These are phyloP conservation scores for Rhabdornis inornatus DNA, from an alignment of 2,113 vertebrate genomes.

Conservation along the genomic window DNA sequence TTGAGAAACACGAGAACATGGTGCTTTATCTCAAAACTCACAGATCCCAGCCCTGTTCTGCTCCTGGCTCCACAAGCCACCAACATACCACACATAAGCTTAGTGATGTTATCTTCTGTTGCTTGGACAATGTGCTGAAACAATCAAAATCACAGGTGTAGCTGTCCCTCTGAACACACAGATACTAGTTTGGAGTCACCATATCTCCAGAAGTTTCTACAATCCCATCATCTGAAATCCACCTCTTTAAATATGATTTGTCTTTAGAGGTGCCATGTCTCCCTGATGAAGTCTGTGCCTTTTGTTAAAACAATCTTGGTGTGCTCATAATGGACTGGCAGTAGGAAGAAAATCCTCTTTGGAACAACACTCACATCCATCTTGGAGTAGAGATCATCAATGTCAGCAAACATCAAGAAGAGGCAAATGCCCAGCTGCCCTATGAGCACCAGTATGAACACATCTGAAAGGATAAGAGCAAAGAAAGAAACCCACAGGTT, in stretches of 20 bases:
- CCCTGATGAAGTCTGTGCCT: not conserved
- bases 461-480: constrained; percentile 63
- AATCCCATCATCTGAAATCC: not conserved
- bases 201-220: not conserved
- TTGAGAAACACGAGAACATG: not conserved
- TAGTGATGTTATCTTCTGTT: not conserved
- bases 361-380: constrained; percentile 75
- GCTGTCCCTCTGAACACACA: not conserved
- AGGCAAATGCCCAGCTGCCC: constrained; percentile 72
- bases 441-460: constrained; percentile 70
- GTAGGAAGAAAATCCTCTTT: not conserved
- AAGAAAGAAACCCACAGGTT: not conserved
- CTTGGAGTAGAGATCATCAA: constrained; percentile 66
- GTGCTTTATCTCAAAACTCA: not conserved
- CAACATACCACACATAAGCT: not conserved
- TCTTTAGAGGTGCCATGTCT: not conserved
- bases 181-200: not conserved
- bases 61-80: not conserved
- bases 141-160: not conserved
- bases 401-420: constrained; percentile 78
- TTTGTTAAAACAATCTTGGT: not conserved
- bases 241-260: not conserved
- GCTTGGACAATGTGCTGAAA: not conserved
- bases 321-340: not conserved
- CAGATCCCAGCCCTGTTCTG: not conserved